These are phyloP conservation scores for Burhinus oedicnemus DNA, from an alignment of 2,113 vertebrate genomes.

Conservation along the genomic window DNA sequence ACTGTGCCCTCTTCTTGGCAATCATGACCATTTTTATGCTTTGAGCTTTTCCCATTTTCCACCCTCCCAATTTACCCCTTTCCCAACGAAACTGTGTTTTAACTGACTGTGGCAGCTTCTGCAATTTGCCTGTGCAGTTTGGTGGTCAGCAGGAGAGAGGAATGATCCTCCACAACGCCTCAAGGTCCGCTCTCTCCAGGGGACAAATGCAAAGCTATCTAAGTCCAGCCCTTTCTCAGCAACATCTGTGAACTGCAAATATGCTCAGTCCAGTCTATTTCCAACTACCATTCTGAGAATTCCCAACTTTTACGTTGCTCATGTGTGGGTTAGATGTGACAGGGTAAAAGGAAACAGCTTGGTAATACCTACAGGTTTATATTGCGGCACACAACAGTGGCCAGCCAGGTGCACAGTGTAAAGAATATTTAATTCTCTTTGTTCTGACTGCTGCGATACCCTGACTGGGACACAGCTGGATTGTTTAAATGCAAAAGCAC, in stretches of 20 bases:
- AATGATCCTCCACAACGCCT: neutral
- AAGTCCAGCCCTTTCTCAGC: neutral
- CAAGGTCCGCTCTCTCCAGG: neutral
- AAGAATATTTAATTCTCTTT: conserved; percentile 3
- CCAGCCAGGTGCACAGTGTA: neutral
- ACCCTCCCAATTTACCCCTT: neutral
- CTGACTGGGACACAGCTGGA: neutral
- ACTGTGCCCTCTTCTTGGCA: neutral
- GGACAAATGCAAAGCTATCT: neutral
- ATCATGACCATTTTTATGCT: neutral
- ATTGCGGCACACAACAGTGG: neutral
- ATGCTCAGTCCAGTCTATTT: neutral
- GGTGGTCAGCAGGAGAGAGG: neutral
- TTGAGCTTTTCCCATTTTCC: neutral
- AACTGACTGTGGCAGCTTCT: neutral
- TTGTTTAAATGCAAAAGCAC: conserved; percentile 7
- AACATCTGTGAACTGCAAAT: neutral
- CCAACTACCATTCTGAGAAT: neutral
- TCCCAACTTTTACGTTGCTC: neutral
- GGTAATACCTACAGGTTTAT: neutral
- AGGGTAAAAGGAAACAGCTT: neutral
- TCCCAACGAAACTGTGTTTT: neutral
- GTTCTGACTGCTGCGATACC: neutral
- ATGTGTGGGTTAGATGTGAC: neutral
- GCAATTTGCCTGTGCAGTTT: neutral